Evolutionary conservation across 2,888 invertebrate genomes (phyloP), one percentile per base, ranked within the genome.

Genomic region (Therioaphis trifolii): DNA sequence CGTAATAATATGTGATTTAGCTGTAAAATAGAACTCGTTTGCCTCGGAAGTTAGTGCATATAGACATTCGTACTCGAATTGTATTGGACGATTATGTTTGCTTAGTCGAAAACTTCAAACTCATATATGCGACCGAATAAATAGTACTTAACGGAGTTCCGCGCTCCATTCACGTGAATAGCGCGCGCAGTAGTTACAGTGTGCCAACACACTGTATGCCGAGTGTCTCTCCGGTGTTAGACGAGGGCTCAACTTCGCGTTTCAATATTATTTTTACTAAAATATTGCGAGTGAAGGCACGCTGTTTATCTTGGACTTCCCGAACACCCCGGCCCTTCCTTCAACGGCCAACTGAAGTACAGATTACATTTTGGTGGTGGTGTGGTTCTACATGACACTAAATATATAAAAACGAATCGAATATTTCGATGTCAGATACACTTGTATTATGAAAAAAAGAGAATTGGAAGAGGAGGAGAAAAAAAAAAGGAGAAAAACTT

Each of bases 51-150:
- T 43, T 43, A 46, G 43, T 9, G 55, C 29, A 46, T 76, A 29
- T 46, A 76, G 63, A 63, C 21, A 76, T 29, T 76, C n/a, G 24
- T 58, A 4, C 27, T 76, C n/a, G 14, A 15, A 74, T 55, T 24
- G 14, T 49, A 35, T 66, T 77, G 24, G 14, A 77, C n/a, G 29
- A 49, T 49, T 77, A 21, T 49, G 66, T 77, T 77, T 77, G 11
- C 35, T 35, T 21, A 35, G 49, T 2, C 12, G 11, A 66, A 49
- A 77, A 77, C 63, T 77, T 49, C 11, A 49, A 49, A 61, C 49
- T 49, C n/a, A 24, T 77, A 29, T n/a, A 29, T 46, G 12, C 7
- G 61, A 49, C 49, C 18, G 35, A 66, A 66, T 66, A 66, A 77
- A 46, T 27, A 46, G 29, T 29, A 46, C 43, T 29, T 12, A 43